Conservation (phyloP, 2,797 vertebrate genomes). For the Poeciliopsis gracilis region DNA sequence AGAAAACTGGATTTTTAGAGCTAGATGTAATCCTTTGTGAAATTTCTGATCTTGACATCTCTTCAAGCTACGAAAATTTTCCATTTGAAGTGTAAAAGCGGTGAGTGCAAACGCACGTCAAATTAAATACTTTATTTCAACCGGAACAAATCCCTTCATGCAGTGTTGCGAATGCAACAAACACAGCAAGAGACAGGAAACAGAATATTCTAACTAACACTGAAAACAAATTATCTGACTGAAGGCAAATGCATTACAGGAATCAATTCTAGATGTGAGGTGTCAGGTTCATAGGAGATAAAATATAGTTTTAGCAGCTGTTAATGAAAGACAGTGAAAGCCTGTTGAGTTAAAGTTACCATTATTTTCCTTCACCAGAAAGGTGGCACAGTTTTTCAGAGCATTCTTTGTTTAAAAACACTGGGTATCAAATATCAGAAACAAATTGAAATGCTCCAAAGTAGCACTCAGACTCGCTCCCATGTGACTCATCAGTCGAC, state of each 20-base stretch:
- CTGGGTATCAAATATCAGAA: constrained; percentile 26
- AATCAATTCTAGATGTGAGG: constrained; percentile 1
- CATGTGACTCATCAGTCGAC: constrained; percentile 58
- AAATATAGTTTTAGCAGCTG: constrained; percentile 3
- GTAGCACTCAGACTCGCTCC: constrained; percentile 19
- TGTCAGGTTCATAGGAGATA: neutral
- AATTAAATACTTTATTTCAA: constrained; percentile 19
- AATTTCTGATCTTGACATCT: constrained; percentile 10
- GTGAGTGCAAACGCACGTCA: constrained; percentile 9
- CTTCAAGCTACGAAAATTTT: constrained; percentile 1
- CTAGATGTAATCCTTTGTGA: neutral
- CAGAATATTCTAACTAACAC: constrained; percentile 1
- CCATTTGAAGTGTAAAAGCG: constrained; percentile 18
- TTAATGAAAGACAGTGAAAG: constrained; percentile 12
- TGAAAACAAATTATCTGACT: constrained; percentile 20
- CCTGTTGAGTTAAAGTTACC: constrained; percentile 28
- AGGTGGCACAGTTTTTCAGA: constrained; percentile 8
- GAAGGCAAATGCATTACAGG: neutral
- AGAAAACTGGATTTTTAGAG: neutral
- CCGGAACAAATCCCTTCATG: constrained; percentile 37
- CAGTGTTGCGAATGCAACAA: constrained; percentile 13
- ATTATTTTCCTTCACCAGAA: constrained; percentile 11
- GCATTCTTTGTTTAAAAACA: constrained; percentile 33
- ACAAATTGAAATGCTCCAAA: constrained; percentile 26
- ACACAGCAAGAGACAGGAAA: constrained; percentile 2